phyloP scores from a whole-genome alignment of 2,888 invertebrate genomes.

The Eugnorisma glareosa region DNA sequence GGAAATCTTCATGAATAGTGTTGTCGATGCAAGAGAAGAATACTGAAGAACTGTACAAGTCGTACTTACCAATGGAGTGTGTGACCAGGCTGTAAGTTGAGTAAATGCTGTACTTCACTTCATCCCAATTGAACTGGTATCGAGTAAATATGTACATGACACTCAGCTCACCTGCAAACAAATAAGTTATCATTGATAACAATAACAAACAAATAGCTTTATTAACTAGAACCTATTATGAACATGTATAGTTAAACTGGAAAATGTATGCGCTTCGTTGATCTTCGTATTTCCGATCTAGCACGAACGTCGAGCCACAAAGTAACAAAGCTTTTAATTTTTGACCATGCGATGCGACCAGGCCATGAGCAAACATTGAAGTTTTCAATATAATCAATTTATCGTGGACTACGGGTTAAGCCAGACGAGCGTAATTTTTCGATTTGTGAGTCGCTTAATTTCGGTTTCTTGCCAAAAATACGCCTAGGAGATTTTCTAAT shows the following conservation, averaged over 20 bases:
- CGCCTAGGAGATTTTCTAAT: too few relatives aligned
- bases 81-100: slow-evolving; percentile 85
- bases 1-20: background rate
- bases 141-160: slow-evolving; percentile 87
- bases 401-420: too few relatives aligned
- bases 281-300: background rate
- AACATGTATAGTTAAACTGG: background rate
- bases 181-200: slow-evolving; percentile 14
- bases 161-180: slow-evolving; percentile 83
- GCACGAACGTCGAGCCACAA: background rate
- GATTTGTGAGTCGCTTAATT: too few relatives aligned
- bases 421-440: too few relatives aligned
- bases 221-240: background rate
- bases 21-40: background rate
- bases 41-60: background rate
- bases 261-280: background rate
- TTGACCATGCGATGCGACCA: background rate
- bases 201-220: too few relatives aligned
- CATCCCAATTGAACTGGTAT: slow-evolving; percentile 89
- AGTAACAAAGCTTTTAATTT: background rate
- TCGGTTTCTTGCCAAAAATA: too few relatives aligned
- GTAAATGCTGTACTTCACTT: slow-evolving; percentile 87
- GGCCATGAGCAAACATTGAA: background rate
- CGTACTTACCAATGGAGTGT: slow-evolving; percentile 84
- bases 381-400: background rate